Evolutionary conservation across 2,888 invertebrate genomes (phyloP).

Genomic region (Noctua janthina): DNA sequence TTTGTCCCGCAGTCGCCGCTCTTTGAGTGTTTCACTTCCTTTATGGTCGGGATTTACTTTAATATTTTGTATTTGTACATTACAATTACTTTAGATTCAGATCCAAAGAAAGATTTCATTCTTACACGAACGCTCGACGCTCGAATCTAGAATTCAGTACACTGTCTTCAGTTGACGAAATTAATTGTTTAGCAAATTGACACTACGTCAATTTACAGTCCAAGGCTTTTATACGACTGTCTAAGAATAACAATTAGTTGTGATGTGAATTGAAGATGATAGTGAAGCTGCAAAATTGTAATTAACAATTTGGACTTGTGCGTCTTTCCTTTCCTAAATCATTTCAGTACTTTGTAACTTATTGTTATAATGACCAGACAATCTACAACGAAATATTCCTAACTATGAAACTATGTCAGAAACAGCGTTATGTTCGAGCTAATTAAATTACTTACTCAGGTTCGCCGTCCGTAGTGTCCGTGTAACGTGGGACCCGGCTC

Average conservation of each 20-base stretch:
- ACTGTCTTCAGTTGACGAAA: neutral
- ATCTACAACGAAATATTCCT: constrained; percentile 21
- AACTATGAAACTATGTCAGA: constrained; percentile 29
- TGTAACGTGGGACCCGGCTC: neutral
- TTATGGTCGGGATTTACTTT: constrained; percentile 25
- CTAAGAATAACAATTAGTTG: neutral
- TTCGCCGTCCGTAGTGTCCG: neutral
- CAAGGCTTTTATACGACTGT: neutral
- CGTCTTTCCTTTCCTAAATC: neutral
- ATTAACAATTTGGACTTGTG: neutral
- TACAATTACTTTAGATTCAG: neutral
- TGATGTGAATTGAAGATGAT: too few species aligned
- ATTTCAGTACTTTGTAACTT: neutral
- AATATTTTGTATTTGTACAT: constrained; percentile 23
- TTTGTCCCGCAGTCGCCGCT: constrained; percentile 22
- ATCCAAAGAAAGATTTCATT: neutral
- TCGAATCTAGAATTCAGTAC: neutral
- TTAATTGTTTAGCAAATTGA: neutral
- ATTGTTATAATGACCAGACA: constrained; percentile 11
- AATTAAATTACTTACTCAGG: constrained; percentile 42
- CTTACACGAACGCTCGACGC: neutral
- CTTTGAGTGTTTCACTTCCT: constrained; percentile 56
- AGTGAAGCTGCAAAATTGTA: neutral
- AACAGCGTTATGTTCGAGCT: constrained; percentile 13
- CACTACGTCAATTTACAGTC: neutral